A percentile compares a stretch with the other conserved stretches of the same genome.
These are phyloP conservation scores for Nephrotoma appendiculata DNA, from an alignment of 2,888 invertebrate species.

Conservation along the genomic window DNA sequence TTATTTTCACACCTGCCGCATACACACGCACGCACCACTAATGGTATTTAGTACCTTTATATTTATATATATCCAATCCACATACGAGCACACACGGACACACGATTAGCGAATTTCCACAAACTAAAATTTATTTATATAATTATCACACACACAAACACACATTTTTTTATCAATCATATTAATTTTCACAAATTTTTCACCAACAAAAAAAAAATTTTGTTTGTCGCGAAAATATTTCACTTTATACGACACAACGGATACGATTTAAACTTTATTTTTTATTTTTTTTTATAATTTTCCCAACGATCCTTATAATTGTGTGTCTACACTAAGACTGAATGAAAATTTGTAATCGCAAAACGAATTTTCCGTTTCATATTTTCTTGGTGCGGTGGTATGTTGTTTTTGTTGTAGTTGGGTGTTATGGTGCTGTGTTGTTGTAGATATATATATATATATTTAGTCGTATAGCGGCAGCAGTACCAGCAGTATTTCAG, in stretches of 20 bases:
- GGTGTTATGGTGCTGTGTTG: neutral
- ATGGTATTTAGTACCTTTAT: neutral
- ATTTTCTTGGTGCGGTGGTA: neutral
- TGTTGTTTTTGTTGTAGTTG: neutral
- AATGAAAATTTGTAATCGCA: neutral
- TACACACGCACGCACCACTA: neutral
- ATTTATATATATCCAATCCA: neutral
- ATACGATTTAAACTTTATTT: neutral
- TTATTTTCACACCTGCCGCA: conserved; percentile 12
- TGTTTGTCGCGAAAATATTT: neutral
- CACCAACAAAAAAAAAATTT: neutral
- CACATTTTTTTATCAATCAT: neutral
- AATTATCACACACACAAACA: neutral
- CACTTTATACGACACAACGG: neutral
- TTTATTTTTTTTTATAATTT: neutral
- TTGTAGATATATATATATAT: neutral
- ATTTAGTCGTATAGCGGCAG: neutral
- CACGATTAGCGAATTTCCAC: neutral
- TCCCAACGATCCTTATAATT: neutral
- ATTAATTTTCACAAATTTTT: neutral
- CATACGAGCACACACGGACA: too few species aligned
- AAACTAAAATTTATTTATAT: neutral
- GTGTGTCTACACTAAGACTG: neutral
- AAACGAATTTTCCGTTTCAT: neutral
- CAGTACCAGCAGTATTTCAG: neutral